Percentiles rank a stretch among this genome's conserved stretches.
Evolutionary conservation across 1,140 invertebrate genomes (phyloP).

Genomic region (Drosophila murphyi): DNA sequence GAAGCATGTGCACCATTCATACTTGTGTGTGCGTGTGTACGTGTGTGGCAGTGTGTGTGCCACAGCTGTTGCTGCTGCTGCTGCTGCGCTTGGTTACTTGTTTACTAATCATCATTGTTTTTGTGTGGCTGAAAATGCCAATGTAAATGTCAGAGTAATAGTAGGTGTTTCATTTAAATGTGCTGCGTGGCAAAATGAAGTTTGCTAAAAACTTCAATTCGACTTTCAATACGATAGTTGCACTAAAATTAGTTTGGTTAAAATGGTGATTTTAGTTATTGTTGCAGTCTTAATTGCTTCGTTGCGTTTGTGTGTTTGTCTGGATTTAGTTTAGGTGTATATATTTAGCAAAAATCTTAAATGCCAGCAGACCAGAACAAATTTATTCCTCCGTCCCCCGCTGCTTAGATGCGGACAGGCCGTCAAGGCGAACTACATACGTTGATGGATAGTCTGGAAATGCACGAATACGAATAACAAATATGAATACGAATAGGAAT

Average conservation of each 20-base stretch:
- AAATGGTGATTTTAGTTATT: slow-evolving; percentile 13
- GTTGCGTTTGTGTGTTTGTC: slow-evolving; percentile 44
- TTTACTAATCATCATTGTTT: slow-evolving; percentile 19
- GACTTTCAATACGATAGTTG: slow-evolving; percentile 21
- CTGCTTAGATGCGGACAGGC: not conserved
- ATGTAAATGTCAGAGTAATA: slow-evolving; percentile 63
- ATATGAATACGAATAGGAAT: slow-evolving; percentile 2
- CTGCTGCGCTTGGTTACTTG: slow-evolving; percentile 36
- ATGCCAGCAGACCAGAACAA: slow-evolving; percentile 78
- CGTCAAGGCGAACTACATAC: slow-evolving; percentile 28
- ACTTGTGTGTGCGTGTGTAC: slow-evolving; percentile 15
- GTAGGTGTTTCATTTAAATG: not conserved
- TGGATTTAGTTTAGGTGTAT: slow-evolving; percentile 13
- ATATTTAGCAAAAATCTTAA: slow-evolving; percentile 49
- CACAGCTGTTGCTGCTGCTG: slow-evolving; percentile 23
- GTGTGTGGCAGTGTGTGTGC: slow-evolving; percentile 24
- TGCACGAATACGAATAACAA: slow-evolving; percentile 11
- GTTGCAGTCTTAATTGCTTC: slow-evolving; percentile 64
- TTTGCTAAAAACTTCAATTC: slow-evolving; percentile 16
- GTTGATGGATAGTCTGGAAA: slow-evolving; percentile 15
- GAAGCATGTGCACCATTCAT: slow-evolving; percentile 66
- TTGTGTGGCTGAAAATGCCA: slow-evolving; percentile 54
- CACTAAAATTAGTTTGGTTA: slow-evolving; percentile 34
- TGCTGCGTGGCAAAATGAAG: slow-evolving; percentile 6
- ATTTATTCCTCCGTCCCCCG: slow-evolving; percentile 54